A percentile compares a stretch with the other conserved stretches of the same genome.
These are phyloP conservation scores for Lepus europaeus DNA, from an alignment of 2,113 vertebrate genomes.

Conservation along the genomic window DNA sequence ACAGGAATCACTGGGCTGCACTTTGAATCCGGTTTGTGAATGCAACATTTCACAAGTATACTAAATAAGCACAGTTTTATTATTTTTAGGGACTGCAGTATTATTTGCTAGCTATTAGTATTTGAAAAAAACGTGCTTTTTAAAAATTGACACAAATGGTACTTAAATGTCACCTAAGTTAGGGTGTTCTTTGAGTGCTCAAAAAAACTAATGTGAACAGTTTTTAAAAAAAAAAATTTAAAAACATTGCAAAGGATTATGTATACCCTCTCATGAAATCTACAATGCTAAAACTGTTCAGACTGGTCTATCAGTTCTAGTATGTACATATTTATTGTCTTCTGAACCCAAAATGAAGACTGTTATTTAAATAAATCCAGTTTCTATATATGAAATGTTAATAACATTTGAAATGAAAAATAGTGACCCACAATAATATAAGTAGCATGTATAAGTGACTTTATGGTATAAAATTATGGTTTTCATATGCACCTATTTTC, in stretches of 20 bases:
- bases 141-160: background rate
- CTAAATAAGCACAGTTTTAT: background rate
- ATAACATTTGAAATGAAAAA: background rate
- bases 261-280: background rate
- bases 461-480: background rate
- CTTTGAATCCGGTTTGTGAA: background rate
- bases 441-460: background rate
- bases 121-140: constrained; percentile 32
- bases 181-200: background rate
- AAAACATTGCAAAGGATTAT: constrained; percentile 23
- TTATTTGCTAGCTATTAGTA: background rate
- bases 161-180: background rate
- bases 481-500: background rate
- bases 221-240: background rate
- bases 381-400: background rate
- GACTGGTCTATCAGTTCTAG: background rate
- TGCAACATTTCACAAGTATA: background rate
- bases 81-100: background rate
- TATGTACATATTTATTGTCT: background rate
- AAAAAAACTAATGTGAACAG: background rate
- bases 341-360: constrained; percentile 12
- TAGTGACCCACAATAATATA: background rate
- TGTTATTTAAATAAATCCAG: constrained; percentile 9
- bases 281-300: background rate
- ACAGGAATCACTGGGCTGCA: background rate